These are phyloP conservation scores for Lycophotia porphyrea DNA, from an alignment of 2,888 invertebrate species.

Conservation along the genomic window DNA sequence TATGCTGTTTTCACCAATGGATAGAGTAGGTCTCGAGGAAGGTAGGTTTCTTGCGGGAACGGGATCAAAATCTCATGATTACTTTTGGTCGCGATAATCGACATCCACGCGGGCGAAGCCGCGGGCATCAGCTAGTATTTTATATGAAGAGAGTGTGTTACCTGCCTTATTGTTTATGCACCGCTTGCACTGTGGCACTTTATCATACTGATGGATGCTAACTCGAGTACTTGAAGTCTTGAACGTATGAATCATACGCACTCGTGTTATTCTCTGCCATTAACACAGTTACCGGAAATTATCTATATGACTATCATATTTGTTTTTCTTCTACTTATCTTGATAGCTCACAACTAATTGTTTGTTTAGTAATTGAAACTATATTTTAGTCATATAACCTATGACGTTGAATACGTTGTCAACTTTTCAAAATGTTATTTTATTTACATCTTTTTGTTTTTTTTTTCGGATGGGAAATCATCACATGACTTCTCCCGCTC, in stretches of 20 bases:
- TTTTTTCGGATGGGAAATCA: too few species aligned
- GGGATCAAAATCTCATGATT: too few species aligned
- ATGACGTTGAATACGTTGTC: not conserved
- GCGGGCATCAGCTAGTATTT: too few species aligned
- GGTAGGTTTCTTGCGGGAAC: too few species aligned
- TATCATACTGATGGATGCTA: conserved; percentile 38
- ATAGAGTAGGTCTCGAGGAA: too few species aligned
- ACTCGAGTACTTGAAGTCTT: conserved; percentile 27
- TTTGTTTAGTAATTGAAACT: conserved; percentile 24
- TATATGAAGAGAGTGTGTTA: too few species aligned
- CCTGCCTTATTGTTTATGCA: conserved; percentile 34
- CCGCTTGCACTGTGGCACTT: conserved; percentile 38
- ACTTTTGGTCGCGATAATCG: too few species aligned
- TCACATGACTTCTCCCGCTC: too few species aligned
- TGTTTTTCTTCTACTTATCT: conserved; percentile 28
- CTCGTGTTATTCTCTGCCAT: conserved; percentile 29
- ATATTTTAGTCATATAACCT: not conserved
- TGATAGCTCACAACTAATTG: conserved; percentile 14
- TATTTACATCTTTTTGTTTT: conserved; percentile 1
- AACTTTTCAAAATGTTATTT: not conserved
- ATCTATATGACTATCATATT: conserved; percentile 24
- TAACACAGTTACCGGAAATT: conserved; percentile 39
- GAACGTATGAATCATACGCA: conserved; percentile 49
- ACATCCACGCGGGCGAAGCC: too few species aligned
- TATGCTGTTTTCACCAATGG: too few species aligned